Percentiles rank a stretch among this genome's conserved stretches.
Evolutionary conservation across 2,113 vertebrate genomes (phyloP).

Genomic region (Rafetus swinhoei): DNA sequence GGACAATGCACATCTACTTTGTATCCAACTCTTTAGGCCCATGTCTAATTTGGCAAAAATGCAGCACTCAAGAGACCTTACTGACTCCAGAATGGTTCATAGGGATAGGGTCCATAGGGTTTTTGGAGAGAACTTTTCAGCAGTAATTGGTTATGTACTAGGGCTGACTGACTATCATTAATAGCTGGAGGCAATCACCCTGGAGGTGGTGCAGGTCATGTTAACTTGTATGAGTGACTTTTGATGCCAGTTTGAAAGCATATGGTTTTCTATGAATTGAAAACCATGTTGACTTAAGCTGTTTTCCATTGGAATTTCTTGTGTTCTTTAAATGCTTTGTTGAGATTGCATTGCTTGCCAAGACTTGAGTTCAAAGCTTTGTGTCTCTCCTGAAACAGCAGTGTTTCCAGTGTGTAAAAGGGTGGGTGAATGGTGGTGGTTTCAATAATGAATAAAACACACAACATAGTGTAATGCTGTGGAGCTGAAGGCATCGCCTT

Average conservation of each 20-base stretch:
- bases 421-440: conserved; percentile 6
- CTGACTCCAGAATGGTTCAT: too few relatives aligned
- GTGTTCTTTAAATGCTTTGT: not conserved
- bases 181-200: not conserved
- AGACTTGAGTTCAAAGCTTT: not conserved
- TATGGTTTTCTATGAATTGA: not conserved
- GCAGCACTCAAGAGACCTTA: not conserved
- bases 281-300: not conserved
- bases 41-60: not conserved
- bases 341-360: not conserved
- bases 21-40: not conserved
- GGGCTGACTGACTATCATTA: not conserved
- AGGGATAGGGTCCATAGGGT: not conserved
- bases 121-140: not conserved
- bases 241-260: not conserved
- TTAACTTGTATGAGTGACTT: rapidly evolving
- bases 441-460: conserved; percentile 17
- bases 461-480: not conserved
- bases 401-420: not conserved
- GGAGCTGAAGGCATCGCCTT: not conserved
- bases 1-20: too few relatives aligned
- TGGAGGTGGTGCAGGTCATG: not conserved
- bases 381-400: not conserved
- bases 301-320: not conserved
- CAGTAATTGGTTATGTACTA: not conserved